Evolutionary conservation across 2,797 vertebrate genomes (phyloP), one percentile per base, ranked within the genome.

Genomic region (Peromyscus eremicus): DNA sequence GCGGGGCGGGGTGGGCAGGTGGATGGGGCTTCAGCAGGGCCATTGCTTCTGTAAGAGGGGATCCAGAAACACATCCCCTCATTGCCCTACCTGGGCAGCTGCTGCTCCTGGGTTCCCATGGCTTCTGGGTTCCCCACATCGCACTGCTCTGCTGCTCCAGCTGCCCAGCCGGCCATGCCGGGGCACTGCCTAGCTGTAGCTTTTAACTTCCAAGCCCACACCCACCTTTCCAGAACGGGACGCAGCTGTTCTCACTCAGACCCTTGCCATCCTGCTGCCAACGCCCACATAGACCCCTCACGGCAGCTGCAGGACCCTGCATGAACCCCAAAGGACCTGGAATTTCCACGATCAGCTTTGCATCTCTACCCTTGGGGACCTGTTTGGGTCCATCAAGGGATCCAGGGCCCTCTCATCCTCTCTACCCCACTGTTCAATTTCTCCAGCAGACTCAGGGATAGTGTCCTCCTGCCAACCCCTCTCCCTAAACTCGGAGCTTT

Each of bases 41-140:
- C 99, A 99, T 99, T 98, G 98, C 98, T 99, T 99, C 99, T 99
- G 99, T 99, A 99, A 99, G 99, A 99, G 99, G 99, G 99, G 99
- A 99, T 99, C 97, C 97, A 98, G 52, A 96, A 97, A 98, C 98
- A 98, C 70, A 97, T 98, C 95, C 97, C 97, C 96, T 98, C 96
- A 96, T 97, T 7, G 92, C 93, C 97, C 96, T 83, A 94, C 97
- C 97, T 98, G 87, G 55, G 87, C 96, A 79, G 96, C 93, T 93
- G 94, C 77, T 29, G 92, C 94, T 92, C 96, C 95, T 73, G 23
- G 64, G 93, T 94, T 95, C 98, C 97, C 98, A 97, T 97, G 97
- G 98, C 98, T 99, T 98, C 98, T 98, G 98, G 98, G 98, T 98
- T 98, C 97, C 97, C 97, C 96, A 93, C 97, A 96, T 96, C 93